A percentile compares a stretch with the other conserved stretches of the same genome.
phyloP scores from a whole-genome alignment of 2,888 invertebrate species.

The Brenthis ino region DNA sequence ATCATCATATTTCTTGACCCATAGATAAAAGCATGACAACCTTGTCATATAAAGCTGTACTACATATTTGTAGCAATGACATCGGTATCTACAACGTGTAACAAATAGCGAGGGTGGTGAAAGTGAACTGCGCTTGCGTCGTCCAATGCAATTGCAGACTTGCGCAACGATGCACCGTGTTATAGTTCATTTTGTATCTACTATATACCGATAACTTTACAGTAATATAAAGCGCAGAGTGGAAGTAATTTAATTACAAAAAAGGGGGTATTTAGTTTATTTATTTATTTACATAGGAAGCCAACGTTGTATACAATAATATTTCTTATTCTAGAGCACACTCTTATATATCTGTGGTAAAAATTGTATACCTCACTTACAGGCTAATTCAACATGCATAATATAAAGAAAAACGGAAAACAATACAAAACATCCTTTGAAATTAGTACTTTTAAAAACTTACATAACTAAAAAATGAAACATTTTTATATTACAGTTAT shows the following conservation, averaged over 20 bases:
- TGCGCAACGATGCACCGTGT: slow-evolving; percentile 21
- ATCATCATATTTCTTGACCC: not conserved
- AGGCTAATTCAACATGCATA: too few relatives aligned
- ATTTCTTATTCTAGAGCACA: too few relatives aligned
- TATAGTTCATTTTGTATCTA: not conserved
- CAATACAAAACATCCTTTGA: too few relatives aligned
- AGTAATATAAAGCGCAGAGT: not conserved
- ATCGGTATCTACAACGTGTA: not conserved
- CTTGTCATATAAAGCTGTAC: slow-evolving; percentile 5
- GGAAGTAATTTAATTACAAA: not conserved
- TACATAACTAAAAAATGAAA: too few relatives aligned
- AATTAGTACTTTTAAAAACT: too few relatives aligned
- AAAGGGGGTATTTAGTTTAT: too few relatives aligned
- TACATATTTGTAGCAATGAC: not conserved
- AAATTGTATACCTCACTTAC: too few relatives aligned
- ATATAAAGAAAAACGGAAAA: too few relatives aligned
- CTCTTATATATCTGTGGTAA: too few relatives aligned
- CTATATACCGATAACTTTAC: not conserved
- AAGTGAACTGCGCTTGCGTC: slow-evolving; percentile 24
- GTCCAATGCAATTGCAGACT: slow-evolving; percentile 12
- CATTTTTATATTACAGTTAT: too few relatives aligned
- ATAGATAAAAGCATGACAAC: slow-evolving; percentile 1
- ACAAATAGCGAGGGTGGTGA: slow-evolving; percentile 25
- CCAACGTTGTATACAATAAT: too few relatives aligned
- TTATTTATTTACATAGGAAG: too few relatives aligned